Evolutionary conservation across 92 coral and sea anemone genomes (phyloP).

Genomic region (Paragorgia papillata): DNA sequence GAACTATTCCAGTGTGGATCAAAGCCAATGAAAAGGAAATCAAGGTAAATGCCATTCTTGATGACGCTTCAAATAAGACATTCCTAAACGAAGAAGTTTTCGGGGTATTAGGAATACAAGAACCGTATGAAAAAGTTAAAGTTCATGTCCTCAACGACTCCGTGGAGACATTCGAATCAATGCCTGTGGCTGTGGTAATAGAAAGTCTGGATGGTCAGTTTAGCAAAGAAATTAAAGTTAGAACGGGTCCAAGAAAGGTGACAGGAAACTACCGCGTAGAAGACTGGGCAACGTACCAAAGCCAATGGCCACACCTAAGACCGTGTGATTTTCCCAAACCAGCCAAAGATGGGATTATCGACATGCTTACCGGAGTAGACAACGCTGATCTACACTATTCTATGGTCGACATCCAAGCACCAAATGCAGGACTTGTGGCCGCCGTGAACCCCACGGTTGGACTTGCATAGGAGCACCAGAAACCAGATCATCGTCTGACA

Average conservation of each 20-base stretch:
- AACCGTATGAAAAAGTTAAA: no score
- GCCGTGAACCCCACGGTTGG: conserved; percentile 26
- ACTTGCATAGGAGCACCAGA: conserved; percentile 6
- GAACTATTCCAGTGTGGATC: no score
- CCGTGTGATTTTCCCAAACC: conserved; percentile 17
- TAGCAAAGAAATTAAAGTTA: no score
- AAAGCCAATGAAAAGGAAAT: no score
- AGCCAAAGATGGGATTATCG: conserved; percentile 3
- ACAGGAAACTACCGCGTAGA: conserved; percentile 4
- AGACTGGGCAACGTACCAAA: conserved; percentile 11
- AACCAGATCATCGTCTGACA: background rate
- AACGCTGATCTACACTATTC: conserved; percentile 19
- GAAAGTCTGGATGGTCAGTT: no score
- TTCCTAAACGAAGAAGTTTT: no score
- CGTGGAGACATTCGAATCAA: no score
- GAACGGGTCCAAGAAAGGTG: conserved; percentile 54
- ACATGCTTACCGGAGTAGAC: conserved; percentile 23
- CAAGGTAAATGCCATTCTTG: no score
- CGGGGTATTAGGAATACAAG: no score
- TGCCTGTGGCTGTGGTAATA: no score
- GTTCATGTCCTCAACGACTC: no score
- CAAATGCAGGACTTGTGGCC: conserved; percentile 7
- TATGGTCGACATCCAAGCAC: background rate
- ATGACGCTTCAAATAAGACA: no score
- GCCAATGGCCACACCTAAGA: conserved; percentile 13